Conservation (phyloP, 2,797 vertebrate species). For the Syndactyla subalaris region DNA sequence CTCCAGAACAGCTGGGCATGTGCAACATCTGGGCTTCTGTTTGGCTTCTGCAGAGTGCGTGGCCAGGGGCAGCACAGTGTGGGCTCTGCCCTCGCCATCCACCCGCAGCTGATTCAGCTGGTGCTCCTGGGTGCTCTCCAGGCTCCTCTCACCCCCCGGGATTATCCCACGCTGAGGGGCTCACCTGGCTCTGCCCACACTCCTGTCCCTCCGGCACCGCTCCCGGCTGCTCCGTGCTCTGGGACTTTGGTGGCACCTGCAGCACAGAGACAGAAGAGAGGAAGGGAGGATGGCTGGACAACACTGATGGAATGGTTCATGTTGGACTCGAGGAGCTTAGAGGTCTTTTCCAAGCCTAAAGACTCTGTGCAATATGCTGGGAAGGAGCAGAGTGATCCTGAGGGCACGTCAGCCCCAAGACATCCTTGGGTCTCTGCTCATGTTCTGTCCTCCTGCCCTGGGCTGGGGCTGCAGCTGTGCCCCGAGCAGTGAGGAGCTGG, state of each 20-base stretch:
- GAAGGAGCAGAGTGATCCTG: background rate
- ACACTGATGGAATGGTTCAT: background rate
- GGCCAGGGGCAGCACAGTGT: background rate
- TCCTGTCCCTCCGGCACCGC: rapidly evolving
- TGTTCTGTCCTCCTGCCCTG: background rate
- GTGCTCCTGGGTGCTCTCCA: background rate
- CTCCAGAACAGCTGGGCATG: background rate
- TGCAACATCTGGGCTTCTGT: background rate
- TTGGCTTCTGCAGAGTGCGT: background rate
- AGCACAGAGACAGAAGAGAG: background rate
- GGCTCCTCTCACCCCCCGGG: background rate
- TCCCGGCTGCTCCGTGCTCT: background rate
- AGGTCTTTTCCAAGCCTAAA: background rate
- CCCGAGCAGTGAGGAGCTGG: background rate
- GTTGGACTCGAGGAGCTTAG: background rate
- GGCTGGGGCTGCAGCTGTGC: background rate
- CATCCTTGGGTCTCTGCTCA: background rate
- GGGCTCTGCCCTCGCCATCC: background rate
- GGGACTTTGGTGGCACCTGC: background rate
- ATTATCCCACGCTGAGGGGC: rapidly evolving
- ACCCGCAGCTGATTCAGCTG: rapidly evolving
- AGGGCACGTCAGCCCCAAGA: background rate
- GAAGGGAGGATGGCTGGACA: background rate
- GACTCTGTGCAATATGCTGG: background rate
- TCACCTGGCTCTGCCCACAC: background rate